Evolutionary conservation across 2,797 vertebrate genomes (phyloP), one percentile per base, ranked within the genome.

Genomic region (Onychomys arenicola): DNA sequence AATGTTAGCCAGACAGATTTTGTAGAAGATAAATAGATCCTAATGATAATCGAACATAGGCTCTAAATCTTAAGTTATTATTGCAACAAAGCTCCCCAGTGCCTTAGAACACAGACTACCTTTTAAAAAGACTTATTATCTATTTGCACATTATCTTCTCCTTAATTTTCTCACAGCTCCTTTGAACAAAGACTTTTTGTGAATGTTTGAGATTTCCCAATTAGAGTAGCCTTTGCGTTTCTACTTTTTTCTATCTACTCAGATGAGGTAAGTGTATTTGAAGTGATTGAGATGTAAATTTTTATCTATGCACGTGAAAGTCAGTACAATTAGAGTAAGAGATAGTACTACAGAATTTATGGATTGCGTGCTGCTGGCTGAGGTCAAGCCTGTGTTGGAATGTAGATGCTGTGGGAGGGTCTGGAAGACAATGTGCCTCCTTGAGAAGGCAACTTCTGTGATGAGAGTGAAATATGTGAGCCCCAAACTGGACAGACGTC

Each of bases 111-210:
- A 90, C 89, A 83, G 63, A 75, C 34, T 92, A 9, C 67, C 87
- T 80, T 96, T 88, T 92, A 17, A 87, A 83, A 90, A 78, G 83
- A 57, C 16, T 83, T 89, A 43, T 34, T 90, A 49, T 69, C 34
- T 87, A 7, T 87, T 96, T 93, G 76, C 12, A 93, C 37, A 57
- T 55, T 95, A 85, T 73, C 23, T 78, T 81, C 14, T 57, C 1
- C 10, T 5, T 17, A n/a, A 21, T 89, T 94, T 97, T 93, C 67
- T 83, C 37, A 91, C n/a, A 89, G 14, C 80, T 88, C 14, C 37
- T 94, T 95, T 91, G 86, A 95, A 96, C 25, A 94, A 95, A 96
- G 61, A 14, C 49, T 91, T 95, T 93, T 83, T 97, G 80, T 97
- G 46, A 77, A 67, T 96, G 32, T 93, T 93, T 88, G 61, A 93